phyloP scores from a whole-genome alignment of 2,113 vertebrate genomes.

The Platanista minor region DNA sequence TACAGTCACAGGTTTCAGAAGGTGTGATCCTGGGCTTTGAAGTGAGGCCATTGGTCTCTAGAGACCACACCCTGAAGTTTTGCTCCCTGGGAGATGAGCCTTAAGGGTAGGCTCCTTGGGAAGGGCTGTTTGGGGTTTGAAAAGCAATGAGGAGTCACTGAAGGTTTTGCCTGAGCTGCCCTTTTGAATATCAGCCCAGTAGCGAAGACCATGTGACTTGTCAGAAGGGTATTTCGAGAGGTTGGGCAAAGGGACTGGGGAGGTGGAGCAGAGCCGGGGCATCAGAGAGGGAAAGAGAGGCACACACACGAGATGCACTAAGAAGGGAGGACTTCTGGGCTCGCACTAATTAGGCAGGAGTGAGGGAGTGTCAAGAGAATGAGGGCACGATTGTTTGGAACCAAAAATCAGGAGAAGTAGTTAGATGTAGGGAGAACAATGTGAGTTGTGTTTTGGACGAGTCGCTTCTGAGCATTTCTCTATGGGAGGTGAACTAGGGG shows the following conservation, averaged over 20 bases:
- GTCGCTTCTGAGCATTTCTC: background rate
- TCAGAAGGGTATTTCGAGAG: background rate
- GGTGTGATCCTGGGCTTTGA: background rate
- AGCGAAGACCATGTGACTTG: no score
- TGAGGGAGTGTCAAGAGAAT: background rate
- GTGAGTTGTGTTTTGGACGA: no score
- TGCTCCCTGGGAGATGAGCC: background rate
- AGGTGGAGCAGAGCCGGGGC: fast-evolving
- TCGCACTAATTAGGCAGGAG: fast-evolving
- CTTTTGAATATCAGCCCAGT: no score
- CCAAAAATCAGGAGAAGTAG: background rate
- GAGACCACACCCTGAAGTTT: fast-evolving
- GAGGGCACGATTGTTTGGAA: no score
- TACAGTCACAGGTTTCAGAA: background rate
- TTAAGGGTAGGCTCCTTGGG: background rate
- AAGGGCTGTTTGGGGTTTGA: background rate
- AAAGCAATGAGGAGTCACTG: background rate
- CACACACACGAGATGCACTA: fast-evolving
- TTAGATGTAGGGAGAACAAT: background rate
- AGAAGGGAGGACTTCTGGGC: background rate
- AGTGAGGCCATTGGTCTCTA: background rate
- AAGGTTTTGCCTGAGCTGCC: background rate
- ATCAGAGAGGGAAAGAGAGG: fast-evolving
- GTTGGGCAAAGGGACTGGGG: background rate
- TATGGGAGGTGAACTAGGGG: background rate